Evolutionary conservation across 2,888 invertebrate species (phyloP), one percentile per base, ranked within the genome.

Genomic region (Andricus quercusramuli): DNA sequence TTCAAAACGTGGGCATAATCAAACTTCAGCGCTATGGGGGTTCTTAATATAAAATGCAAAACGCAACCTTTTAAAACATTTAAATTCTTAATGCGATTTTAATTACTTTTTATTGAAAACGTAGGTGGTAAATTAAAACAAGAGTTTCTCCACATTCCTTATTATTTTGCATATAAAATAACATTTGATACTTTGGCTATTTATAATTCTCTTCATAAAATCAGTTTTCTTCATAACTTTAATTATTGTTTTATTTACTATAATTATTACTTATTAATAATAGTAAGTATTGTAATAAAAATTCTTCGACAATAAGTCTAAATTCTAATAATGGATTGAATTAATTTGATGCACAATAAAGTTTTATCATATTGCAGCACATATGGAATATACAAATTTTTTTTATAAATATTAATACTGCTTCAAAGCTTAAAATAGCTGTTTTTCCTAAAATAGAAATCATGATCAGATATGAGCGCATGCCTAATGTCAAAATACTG

Each of bases 21-120:
- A 68, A 68, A 70, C 47, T 51, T 20, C 20, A 29, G 29, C 51
- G 20, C 70, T 47, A 70, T 51, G 32, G 51, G 70, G 70, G 29
- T 70, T 70, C 70, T 47, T 20, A 70, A 70, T 51, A 51, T 70
- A 70, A 51, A 70, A 70, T 51, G 70, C 70, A 70, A 70, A 70
- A 70, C 51, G 51, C 29, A 70, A 70, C 29, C 20, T 32, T 32
- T 32, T 22, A 11, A 29, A 70, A 51, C 22, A 67, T 22, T 41
- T 22, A 11, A 67, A 41, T 68, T 8, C 29, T 51, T 70, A 32
- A 3, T 51, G 17, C 5, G 25, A 70, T 70, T 70, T 70, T 70
- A 70, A 70, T 70, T 70, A 29, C 51, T 5, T 32, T 32, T 32
- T 32, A 32, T 32, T 32, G 32, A 32, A 32, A 32, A 59, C 59